Base-by-base conservation (phyloP, 2,113 vertebrate species). In the Microcebus jonahi region DNA sequence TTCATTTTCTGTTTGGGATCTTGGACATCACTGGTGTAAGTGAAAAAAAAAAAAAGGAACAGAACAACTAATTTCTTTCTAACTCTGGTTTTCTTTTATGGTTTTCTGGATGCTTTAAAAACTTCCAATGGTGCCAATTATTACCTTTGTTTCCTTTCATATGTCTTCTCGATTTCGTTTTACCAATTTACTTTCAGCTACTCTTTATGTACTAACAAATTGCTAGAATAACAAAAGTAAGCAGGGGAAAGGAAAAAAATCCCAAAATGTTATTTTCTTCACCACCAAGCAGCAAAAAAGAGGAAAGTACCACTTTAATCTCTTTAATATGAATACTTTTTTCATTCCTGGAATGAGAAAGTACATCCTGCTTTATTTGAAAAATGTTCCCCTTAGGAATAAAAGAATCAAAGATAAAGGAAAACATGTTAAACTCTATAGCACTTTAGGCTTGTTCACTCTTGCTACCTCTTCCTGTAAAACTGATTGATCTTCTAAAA, bases 301-400 rank as follows among this genome's bases (percentile, higher is more conserved):
- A 87, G 21, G 11, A 71, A 75, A 17, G 39, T 42, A 75, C 3
- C 12, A 70, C 75, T 90, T 97, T 94, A 34, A 86, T 95, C 36
- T 93, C 77, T 96, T 87, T 86, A 50, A 91, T 83, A 79, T 57
- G 83, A 97, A 83, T 93, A 48, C 39, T 88, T 92, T 92, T 92
- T 84, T 65, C 17, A 81, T 25, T 79, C 12, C 75, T 86, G 50
- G 23, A 91, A 91, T 96, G 79, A 96, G 50, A 94, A 31, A 57
- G 50, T 73, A 63, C 34, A 91, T 94, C 50, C 53, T 94, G 55
- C 39, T 95, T 88, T 94, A 91, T 93, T 95, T 96, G 82, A 96
- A 92, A 96, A 92, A 63, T 68, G n/a, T 94, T 94, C 61, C 88
- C 82, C 50, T 93, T 92, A 77, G 73, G 42, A 91, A 88, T 93